Base-by-base conservation (phyloP, 2,888 invertebrate species). In the Cybosia mesomella region DNA sequence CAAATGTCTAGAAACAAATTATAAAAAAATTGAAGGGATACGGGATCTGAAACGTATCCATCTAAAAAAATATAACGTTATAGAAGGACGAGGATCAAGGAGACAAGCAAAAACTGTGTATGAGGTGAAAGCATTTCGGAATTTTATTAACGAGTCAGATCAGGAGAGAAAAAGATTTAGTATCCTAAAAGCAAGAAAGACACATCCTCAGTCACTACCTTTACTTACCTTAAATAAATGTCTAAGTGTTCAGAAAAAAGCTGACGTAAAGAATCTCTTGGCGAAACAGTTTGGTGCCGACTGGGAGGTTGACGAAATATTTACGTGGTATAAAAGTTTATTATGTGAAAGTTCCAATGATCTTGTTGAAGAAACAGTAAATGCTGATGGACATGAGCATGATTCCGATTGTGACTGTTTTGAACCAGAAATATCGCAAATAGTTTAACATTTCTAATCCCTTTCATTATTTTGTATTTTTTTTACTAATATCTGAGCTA, bases 211-310 rank as follows among this genome's bases (percentile, higher is more conserved):
- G 68, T 68, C 68, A 68, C 61, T 68, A 32, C 64, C 64, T 64
- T 55, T 64, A 64, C 66, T 66, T 66, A 66, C 59, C 66, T 22
- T 66, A n/a, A n/a, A 66, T 34, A 71, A 73, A 73, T 68, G 61
- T 68, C 70, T 72, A 66, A 65, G 67, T 69, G 69, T 65, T 68
- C 66, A 64, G 64, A 73, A 73, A 66, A 69, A 72, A 72, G 65
- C 67, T 67, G 72, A 72, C 64, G 73, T 70, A 67, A 71, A 67
- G 66, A 70, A 67, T 68, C 66, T 70, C 62, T 67, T 70, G 67
- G 65, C 62, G 68, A 73, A 70, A 22, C 70, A 70, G 68, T 73
- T 70, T 72, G 71, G 71, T 62, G 66, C 67, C 55, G 65, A 65
- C 63, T 71, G 70, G 70, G 64, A 67, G 67, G 60, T 64, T 21